Conservation (phyloP, 23 tunicate genomes). For the Styela plicata region DNA sequence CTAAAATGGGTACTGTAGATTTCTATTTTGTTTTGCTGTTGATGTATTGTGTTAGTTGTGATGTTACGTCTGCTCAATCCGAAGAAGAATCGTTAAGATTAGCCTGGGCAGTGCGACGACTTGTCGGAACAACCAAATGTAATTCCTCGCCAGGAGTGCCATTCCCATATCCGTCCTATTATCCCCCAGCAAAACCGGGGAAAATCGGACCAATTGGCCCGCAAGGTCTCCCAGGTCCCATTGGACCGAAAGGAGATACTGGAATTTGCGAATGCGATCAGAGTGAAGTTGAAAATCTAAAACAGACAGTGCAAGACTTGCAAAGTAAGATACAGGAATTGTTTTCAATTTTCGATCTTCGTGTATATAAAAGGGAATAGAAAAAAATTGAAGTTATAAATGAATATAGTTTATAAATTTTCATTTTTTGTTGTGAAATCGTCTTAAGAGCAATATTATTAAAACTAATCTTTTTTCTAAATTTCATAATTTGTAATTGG, state of each 20-base stretch:
- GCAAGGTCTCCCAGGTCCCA: neutral
- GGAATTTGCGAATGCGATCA: constrained; percentile 16
- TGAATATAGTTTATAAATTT: too few relatives aligned
- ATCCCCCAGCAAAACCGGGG: neutral
- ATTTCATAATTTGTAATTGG: too few relatives aligned
- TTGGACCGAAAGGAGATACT: constrained; percentile 17
- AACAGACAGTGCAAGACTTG: neutral
- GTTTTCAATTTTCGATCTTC: too few relatives aligned
- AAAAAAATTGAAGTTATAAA: too few relatives aligned
- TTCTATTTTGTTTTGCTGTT: too few relatives aligned
- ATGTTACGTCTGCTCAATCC: neutral
- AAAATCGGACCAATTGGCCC: neutral
- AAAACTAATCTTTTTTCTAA: too few relatives aligned
- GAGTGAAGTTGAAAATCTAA: neutral
- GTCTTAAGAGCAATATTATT: too few relatives aligned
- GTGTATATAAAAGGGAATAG: too few relatives aligned
- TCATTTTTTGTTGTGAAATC: too few relatives aligned
- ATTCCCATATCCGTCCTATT: neutral
- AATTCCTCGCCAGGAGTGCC: neutral
- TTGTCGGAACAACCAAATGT: neutral
- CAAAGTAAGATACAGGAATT: too few relatives aligned
- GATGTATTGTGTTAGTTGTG: too few relatives aligned
- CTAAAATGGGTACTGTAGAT: too few relatives aligned
- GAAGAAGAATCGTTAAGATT: constrained; percentile 14
- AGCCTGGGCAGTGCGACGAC: constrained; percentile 24